These are phyloP conservation scores for Melanogrammus aeglefinus DNA, from an alignment of 2,797 vertebrate genomes.

Conservation along the genomic window DNA sequence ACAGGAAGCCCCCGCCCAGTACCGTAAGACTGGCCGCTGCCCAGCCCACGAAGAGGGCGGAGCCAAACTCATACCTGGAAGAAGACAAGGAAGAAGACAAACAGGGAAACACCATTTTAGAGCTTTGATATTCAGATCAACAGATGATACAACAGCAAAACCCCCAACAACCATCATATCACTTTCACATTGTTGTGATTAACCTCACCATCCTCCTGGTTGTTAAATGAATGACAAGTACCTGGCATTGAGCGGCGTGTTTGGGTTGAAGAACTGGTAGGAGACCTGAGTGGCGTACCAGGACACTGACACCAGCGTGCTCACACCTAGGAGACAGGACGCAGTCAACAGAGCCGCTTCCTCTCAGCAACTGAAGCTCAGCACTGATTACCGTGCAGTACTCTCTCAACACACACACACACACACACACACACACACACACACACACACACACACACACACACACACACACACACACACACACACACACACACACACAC, in stretches of 20 bases:
- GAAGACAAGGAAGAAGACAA: neutral
- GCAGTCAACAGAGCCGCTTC: neutral
- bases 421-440: neutral
- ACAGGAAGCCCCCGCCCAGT: constrained; percentile 90
- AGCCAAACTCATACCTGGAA: constrained; percentile 89
- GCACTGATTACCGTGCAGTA: neutral
- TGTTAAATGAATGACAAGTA: constrained; percentile 50
- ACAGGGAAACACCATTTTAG: neutral
- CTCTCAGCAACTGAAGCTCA: neutral
- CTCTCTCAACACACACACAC: neutral
- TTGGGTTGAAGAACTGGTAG: constrained; percentile 93
- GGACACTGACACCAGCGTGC: constrained; percentile 88
- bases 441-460: too few species aligned
- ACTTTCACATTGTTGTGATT: neutral
- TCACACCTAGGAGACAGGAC: constrained; percentile 76
- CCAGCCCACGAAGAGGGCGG: constrained; percentile 93
- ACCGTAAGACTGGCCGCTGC: constrained; percentile 85
- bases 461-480: too few species aligned
- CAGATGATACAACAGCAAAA: neutral
- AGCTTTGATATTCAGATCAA: too few species aligned
- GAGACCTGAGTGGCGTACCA: constrained; percentile 93
- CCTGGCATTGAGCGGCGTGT: constrained; percentile 88
- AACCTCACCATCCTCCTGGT: neutral
- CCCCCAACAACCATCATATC: neutral
- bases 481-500: too few species aligned